These are phyloP conservation scores for Cinclus cinclus DNA, from an alignment of 2,113 vertebrate species.

Conservation along the genomic window DNA sequence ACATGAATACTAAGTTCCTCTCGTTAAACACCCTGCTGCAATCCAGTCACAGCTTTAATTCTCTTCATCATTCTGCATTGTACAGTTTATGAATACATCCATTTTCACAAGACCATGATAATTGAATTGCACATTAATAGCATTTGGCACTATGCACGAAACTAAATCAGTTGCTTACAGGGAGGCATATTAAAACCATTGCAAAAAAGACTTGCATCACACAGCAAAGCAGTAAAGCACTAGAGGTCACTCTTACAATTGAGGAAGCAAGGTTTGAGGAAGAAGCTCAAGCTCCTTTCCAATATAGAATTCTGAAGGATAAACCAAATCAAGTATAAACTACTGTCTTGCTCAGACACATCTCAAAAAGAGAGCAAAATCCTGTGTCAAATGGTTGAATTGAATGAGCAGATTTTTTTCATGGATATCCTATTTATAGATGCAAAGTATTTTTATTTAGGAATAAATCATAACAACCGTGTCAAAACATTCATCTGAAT, in stretches of 20 bases:
- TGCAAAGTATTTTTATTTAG: neutral
- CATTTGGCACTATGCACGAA: slow-evolving; percentile 40
- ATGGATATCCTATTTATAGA: neutral
- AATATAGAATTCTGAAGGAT: neutral
- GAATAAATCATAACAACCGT: neutral
- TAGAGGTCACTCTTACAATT: slow-evolving; percentile 83
- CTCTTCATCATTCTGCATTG: slow-evolving; percentile 48
- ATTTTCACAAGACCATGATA: slow-evolving; percentile 56
- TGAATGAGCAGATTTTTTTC: neutral
- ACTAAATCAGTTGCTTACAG: slow-evolving; percentile 43
- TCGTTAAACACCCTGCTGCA: slow-evolving; percentile 18
- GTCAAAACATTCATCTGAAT: neutral
- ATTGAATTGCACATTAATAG: slow-evolving; percentile 58
- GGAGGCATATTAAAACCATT: slow-evolving; percentile 26
- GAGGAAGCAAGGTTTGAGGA: slow-evolving; percentile 2
- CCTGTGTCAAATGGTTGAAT: neutral
- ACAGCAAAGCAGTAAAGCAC: slow-evolving; percentile 62
- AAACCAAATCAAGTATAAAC: slow-evolving; percentile 2
- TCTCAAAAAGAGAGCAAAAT: neutral
- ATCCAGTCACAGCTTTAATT: slow-evolving; percentile 51
- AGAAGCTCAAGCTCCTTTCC: neutral
- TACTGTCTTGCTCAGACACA: neutral
- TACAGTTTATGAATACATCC: slow-evolving; percentile 53
- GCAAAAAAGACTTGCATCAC: slow-evolving; percentile 20
- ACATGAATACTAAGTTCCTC: slow-evolving; percentile 49